phyloP scores from a whole-genome alignment of 2,113 vertebrate genomes.

The Corydoras sp. region DNA sequence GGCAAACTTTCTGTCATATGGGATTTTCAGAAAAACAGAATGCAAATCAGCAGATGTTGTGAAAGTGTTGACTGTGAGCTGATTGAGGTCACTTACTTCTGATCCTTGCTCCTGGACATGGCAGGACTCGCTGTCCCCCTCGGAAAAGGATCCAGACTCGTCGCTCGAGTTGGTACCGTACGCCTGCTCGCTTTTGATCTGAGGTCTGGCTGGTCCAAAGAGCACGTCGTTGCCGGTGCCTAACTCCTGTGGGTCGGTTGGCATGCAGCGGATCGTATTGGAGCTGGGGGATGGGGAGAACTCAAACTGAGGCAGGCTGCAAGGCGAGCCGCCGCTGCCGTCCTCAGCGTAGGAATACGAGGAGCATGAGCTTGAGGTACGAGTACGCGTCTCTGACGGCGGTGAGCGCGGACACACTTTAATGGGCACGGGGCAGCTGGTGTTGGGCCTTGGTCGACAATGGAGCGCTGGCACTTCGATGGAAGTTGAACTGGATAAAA shows the following conservation, averaged over 20 bases:
- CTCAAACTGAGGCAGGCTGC: conserved; percentile 95
- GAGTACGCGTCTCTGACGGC: conserved; percentile 89
- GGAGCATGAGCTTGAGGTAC: conserved; percentile 96
- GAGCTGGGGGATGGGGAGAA: conserved; percentile 96
- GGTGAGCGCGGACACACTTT: conserved; percentile 97
- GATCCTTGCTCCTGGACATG: conserved; percentile 87
- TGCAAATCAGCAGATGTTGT: neutral
- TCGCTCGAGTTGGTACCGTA: conserved; percentile 99
- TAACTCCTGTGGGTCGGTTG: conserved; percentile 82
- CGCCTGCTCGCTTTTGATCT: conserved; percentile 98
- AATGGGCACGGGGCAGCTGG: conserved; percentile 99
- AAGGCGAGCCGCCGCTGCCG: conserved; percentile 90
- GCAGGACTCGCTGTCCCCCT: conserved; percentile 98
- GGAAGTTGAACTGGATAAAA: conserved; percentile 68
- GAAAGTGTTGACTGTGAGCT: neutral
- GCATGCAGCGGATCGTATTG: conserved; percentile 83
- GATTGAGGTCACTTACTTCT: conserved; percentile 74
- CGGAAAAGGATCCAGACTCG: conserved; percentile 96
- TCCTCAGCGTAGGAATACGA: conserved; percentile 97
- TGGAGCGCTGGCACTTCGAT: conserved; percentile 65
- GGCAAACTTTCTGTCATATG: too few species aligned
- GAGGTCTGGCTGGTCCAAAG: conserved; percentile 82
- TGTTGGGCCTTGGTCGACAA: conserved; percentile 87
- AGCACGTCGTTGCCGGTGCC: conserved; percentile 78
- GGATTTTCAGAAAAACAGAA: too few species aligned